These are phyloP conservation scores for Styela clava DNA, from an alignment of 23 tunicate species.

Conservation along the genomic window DNA sequence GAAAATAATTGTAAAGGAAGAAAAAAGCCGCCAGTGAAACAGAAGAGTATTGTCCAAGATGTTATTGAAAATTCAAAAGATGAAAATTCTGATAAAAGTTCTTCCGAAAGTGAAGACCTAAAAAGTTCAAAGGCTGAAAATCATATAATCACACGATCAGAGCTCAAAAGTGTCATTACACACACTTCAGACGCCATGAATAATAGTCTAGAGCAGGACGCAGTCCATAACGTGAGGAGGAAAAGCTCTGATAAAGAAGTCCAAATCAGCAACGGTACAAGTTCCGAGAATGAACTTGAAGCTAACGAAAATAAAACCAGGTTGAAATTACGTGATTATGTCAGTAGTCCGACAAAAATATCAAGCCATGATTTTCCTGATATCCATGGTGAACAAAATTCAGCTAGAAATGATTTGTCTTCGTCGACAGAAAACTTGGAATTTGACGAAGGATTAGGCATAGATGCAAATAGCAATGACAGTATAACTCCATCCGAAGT, in stretches of 20 bases:
- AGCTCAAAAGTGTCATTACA: not conserved
- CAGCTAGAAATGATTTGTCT: not conserved
- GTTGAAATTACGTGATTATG: not conserved
- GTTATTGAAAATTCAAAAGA: not conserved
- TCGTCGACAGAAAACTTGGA: not conserved
- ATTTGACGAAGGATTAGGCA: not conserved
- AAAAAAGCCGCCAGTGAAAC: not conserved
- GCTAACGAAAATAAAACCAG: not conserved
- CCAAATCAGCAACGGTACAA: not conserved
- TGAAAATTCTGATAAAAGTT: not conserved
- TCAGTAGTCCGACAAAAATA: not conserved
- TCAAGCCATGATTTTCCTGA: not conserved
- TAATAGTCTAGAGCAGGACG: not conserved
- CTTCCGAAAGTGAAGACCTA: not conserved
- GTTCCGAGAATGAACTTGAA: not conserved
- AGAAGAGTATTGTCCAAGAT: not conserved
- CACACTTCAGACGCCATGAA: not conserved
- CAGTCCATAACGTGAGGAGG: not conserved
- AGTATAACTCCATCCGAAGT: not conserved
- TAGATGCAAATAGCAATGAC: slow-evolving; percentile 7
- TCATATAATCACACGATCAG: not conserved
- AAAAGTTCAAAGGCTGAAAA: not conserved
- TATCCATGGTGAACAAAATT: not conserved
- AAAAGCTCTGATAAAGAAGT: not conserved
- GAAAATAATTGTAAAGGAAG: not conserved